Evolutionary conservation across 1,140 invertebrate species (phyloP).

Genomic region (Panagrolaimus sp.): DNA sequence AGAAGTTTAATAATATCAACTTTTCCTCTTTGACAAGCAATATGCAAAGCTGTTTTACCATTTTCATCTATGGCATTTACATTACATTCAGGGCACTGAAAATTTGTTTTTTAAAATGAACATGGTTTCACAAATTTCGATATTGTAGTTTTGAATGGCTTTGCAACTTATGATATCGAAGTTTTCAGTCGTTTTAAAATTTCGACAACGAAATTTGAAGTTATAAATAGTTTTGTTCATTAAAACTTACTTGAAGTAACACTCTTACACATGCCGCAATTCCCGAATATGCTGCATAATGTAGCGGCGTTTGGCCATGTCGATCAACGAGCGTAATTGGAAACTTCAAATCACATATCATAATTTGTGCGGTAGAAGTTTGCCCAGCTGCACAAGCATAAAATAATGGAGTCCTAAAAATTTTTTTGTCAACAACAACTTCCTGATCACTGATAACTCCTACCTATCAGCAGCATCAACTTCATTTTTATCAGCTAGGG

Average conservation of each 20-base stretch:
- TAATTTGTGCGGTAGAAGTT: not conserved
- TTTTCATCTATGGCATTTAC: slow-evolving; percentile 3
- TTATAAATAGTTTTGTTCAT: not conserved
- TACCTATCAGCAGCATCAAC: slow-evolving; percentile 3
- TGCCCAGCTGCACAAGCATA: slow-evolving; percentile 2
- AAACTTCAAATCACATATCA: slow-evolving; percentile 11
- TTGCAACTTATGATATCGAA: not conserved
- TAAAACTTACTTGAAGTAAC: not conserved
- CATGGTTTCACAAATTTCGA: too few species aligned
- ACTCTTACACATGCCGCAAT: slow-evolving; percentile 4
- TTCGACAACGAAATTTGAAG: too few species aligned
- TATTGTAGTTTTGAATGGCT: not conserved
- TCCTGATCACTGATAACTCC: too few species aligned
- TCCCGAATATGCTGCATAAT: not conserved
- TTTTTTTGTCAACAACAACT: too few species aligned
- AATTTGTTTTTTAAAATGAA: not conserved
- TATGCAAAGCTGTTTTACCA: not conserved
- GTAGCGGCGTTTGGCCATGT: not conserved
- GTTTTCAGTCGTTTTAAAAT: too few species aligned
- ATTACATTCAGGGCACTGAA: not conserved
- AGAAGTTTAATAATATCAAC: not conserved
- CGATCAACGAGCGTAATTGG: not conserved
- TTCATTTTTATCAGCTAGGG: slow-evolving; percentile 9
- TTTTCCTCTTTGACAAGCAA: slow-evolving; percentile 2
- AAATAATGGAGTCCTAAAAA: not conserved